Base-by-base conservation (phyloP, 2,113 vertebrate species). In the Chionis minor region DNA sequence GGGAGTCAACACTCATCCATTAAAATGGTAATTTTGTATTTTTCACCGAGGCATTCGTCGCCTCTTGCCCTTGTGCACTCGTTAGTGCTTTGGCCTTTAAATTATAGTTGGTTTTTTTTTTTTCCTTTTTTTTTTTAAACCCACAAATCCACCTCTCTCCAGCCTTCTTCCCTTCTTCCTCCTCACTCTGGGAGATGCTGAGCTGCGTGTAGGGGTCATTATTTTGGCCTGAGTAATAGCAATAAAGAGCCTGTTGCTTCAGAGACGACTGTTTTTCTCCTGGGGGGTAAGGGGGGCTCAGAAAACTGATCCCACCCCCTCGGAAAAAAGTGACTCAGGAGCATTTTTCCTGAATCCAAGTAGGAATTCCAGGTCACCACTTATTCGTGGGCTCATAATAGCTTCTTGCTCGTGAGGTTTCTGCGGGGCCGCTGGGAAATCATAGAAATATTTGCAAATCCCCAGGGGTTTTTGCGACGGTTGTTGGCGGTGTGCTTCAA, bases 11-110 rank as follows among this genome's bases (percentile, higher is more conserved):
- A 52, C 86, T 86, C 92, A 86, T 92, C 88, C 94, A 89, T 87
- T 95, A 93, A 95, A 95, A 94, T 85, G 65, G 40, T 90, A 66
- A 94, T 89, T 92, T 90, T 88, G 74, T 71, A 54, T 96, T 95
- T 96, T 84, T 96, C 90, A 91, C 74, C 8, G 8, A 94, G 91
- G 90, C 62, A 70, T 74, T 70, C 58, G 89, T 93, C 51, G n/a
- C 89, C 88, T 97, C 84, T 89, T 73, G 65, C 74, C 83, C 84
- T 91, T 85, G 49, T 86, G 79, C 72, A 73, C 90, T 92, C 55
- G 14, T 86, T 95, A 92, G 88, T 72, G 71, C 69, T 84, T 66
- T 95, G 74, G 63, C 82, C 92, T 96, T 97, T 94, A 94, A 95
- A 92, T 93, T 83, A 67, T 23, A 86, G 40, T 51, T 6, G 5